Evolutionary conservation across 2,113 vertebrate genomes (phyloP).

Genomic region (Hydrolagus affinis): DNA sequence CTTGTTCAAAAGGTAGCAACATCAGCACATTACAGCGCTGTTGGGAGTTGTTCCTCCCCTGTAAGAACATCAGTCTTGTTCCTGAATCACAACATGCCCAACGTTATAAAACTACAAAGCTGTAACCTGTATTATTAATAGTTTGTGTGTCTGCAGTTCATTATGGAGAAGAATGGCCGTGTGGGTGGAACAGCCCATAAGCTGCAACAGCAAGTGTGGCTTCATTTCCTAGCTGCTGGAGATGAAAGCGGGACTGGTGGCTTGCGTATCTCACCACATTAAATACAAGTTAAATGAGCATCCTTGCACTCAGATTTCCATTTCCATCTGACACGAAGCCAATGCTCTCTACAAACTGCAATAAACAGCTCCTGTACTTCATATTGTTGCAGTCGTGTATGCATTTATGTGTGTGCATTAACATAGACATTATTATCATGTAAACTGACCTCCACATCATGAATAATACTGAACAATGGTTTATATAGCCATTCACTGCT

Average conservation of each 20-base stretch:
- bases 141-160: conserved; percentile 29
- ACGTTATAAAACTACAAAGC: conserved; percentile 23
- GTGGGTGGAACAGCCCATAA: conserved; percentile 10
- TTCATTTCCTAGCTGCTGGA: conserved; percentile 20
- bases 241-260: conserved; percentile 16
- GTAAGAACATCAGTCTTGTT: conserved; percentile 13
- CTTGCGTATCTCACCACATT: not conserved
- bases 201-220: not conserved
- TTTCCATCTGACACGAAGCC: not conserved
- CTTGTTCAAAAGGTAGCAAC: not conserved
- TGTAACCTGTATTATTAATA: conserved; percentile 22
- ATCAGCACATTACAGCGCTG: not conserved
- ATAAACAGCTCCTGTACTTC: not conserved
- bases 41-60: not conserved
- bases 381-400: not conserved
- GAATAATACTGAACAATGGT: not conserved
- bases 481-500: not conserved
- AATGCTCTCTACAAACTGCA: not conserved
- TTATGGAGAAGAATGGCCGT: conserved; percentile 6
- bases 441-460: not conserved
- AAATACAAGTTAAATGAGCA: conserved; percentile 21
- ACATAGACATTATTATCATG: not conserved
- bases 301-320: not conserved
- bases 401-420: not conserved
- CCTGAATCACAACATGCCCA: conserved; percentile 21